Percentiles rank a stretch among this genome's conserved stretches.
Evolutionary conservation across 2,797 vertebrate genomes (phyloP).

Genomic region (Echiichthys vipera): DNA sequence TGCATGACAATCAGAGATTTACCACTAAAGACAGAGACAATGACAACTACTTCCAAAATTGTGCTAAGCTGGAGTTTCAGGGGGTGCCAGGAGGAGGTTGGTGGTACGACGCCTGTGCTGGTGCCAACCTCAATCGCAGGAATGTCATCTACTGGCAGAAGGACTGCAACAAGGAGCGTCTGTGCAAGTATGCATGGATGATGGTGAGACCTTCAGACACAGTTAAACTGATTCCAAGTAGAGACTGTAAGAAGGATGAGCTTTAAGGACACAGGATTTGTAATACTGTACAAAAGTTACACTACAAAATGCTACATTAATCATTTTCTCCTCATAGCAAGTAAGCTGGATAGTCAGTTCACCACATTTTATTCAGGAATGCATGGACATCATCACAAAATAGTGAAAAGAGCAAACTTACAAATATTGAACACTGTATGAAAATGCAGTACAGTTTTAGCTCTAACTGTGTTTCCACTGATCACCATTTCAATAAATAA

Average conservation of each 20-base stretch:
- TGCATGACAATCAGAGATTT: slow-evolving; percentile 92
- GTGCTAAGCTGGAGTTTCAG: slow-evolving; percentile 87
- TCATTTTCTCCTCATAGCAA: neutral
- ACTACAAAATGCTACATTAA: neutral
- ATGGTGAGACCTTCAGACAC: slow-evolving; percentile 85
- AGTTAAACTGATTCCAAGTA: slow-evolving; percentile 68
- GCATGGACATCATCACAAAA: slow-evolving; percentile 71
- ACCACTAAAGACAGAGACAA: slow-evolving; percentile 91
- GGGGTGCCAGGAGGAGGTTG: slow-evolving; percentile 87
- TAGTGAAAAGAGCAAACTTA: slow-evolving; percentile 61
- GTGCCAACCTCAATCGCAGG: slow-evolving; percentile 89
- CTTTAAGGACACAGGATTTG: slow-evolving; percentile 69
- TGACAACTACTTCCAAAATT: slow-evolving; percentile 90
- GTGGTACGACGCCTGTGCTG: slow-evolving; percentile 90
- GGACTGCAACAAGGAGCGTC: slow-evolving; percentile 87
- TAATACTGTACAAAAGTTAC: slow-evolving; percentile 7
- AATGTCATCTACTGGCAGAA: slow-evolving; percentile 91
- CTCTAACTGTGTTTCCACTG: slow-evolving; percentile 48
- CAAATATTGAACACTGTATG: slow-evolving; percentile 52
- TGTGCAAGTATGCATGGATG: slow-evolving; percentile 91
- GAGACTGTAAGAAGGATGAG: slow-evolving; percentile 82
- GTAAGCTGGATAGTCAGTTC: slow-evolving; percentile 28
- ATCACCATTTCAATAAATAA: slow-evolving; percentile 43
- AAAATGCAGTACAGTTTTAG: slow-evolving; percentile 51
- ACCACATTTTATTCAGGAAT: slow-evolving; percentile 77